These are phyloP conservation scores for Brachyrhaphis roseni DNA, from an alignment of 2,797 vertebrate genomes.

Conservation along the genomic window DNA sequence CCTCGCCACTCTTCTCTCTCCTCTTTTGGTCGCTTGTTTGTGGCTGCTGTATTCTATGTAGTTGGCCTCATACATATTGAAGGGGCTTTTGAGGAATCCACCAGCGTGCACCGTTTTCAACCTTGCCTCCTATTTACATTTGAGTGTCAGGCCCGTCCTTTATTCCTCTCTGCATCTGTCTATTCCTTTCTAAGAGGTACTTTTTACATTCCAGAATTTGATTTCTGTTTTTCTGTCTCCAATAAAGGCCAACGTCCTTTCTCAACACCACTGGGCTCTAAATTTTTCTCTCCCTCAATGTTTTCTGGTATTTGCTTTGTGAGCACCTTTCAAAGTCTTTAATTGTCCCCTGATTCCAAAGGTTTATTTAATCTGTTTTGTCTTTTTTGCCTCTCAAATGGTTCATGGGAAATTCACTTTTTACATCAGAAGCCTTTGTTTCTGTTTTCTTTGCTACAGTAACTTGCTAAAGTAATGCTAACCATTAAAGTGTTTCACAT, in stretches of 20 bases:
- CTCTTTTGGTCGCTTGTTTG: slow-evolving; percentile 61
- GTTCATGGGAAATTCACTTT: not conserved
- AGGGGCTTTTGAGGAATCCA: slow-evolving; percentile 75
- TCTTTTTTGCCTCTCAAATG: slow-evolving; percentile 2
- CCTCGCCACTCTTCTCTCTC: slow-evolving; percentile 46
- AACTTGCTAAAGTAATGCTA: not conserved
- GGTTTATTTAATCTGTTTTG: slow-evolving; percentile 14
- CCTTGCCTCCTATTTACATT: slow-evolving; percentile 72
- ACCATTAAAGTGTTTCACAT: not conserved
- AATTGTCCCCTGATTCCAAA: slow-evolving; percentile 2
- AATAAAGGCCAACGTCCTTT: slow-evolving; percentile 24
- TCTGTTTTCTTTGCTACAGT: not conserved
- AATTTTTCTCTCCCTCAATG: slow-evolving; percentile 39
- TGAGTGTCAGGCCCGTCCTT: slow-evolving; percentile 66
- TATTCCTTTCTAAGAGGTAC: slow-evolving; percentile 61
- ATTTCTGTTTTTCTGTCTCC: slow-evolving; percentile 55
- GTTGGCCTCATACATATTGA: slow-evolving; percentile 78
- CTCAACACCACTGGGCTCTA: slow-evolving; percentile 58
- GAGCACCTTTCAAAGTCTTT: slow-evolving; percentile 18
- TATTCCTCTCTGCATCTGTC: slow-evolving; percentile 49
- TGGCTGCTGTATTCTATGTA: slow-evolving; percentile 60
- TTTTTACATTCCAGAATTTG: slow-evolving; percentile 68
- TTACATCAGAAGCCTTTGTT: not conserved
- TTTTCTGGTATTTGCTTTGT: slow-evolving; percentile 49
- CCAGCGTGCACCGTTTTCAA: slow-evolving; percentile 65